A percentile compares a stretch with the other conserved stretches of the same genome.
Evolutionary conservation across 2,113 vertebrate species (phyloP).

Genomic region (Paralichthys olivaceus): DNA sequence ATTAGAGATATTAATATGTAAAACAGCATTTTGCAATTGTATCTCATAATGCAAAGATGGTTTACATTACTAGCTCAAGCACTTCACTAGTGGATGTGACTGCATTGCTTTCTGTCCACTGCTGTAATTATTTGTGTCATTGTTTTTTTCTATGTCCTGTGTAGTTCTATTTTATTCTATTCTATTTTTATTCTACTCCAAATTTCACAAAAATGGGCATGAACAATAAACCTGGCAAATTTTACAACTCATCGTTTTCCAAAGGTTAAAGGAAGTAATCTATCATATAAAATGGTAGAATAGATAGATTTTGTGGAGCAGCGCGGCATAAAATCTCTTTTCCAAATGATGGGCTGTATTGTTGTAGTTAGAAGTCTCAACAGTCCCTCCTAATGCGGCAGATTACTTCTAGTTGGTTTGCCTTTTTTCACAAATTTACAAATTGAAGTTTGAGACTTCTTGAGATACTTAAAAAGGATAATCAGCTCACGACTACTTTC

Average conservation of each 20-base stretch:
- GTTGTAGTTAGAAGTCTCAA: slow-evolving; percentile 76
- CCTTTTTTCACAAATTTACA: slow-evolving; percentile 85
- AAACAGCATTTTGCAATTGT: too few species aligned
- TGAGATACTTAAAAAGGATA: slow-evolving; percentile 87
- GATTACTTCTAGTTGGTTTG: slow-evolving; percentile 77
- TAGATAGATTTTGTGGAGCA: slow-evolving; percentile 83
- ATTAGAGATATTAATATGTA: too few species aligned
- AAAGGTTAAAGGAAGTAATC: slow-evolving; percentile 88
- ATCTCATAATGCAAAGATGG: too few species aligned
- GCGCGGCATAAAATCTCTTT: slow-evolving; percentile 79
- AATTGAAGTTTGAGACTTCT: slow-evolving; percentile 90
- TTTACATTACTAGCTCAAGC: too few species aligned
- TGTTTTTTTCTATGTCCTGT: too few species aligned
- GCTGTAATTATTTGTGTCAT: too few species aligned
- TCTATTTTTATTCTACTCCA: too few species aligned
- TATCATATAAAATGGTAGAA: slow-evolving; percentile 91
- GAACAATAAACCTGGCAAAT: too few species aligned
- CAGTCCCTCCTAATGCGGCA: slow-evolving; percentile 81
- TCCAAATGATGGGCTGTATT: slow-evolving; percentile 79
- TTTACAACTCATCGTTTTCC: slow-evolving; percentile 85
- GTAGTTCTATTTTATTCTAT: too few species aligned
- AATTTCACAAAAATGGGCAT: too few species aligned
- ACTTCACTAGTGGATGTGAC: too few species aligned
- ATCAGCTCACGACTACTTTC: slow-evolving; percentile 89
- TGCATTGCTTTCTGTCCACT: too few species aligned